A percentile compares a stretch with the other conserved stretches of the same genome.
Evolutionary conservation across 2,797 vertebrate genomes (phyloP).

Genomic region (Chiroxiphia lanceolata): DNA sequence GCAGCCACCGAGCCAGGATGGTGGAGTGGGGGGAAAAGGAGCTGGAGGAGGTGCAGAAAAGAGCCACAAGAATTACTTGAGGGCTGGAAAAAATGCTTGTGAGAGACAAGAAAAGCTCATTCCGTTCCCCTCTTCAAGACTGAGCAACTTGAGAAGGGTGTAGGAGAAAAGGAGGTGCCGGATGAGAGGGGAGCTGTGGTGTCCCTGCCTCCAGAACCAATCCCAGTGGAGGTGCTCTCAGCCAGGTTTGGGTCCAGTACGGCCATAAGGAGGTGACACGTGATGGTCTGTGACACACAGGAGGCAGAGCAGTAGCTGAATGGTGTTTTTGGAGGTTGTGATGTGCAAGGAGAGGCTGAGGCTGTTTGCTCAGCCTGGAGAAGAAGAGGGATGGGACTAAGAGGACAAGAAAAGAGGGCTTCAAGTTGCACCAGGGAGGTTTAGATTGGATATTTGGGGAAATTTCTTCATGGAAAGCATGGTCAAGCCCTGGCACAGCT

Average conservation of each 20-base stretch:
- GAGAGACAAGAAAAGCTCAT: neutral
- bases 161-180: neutral
- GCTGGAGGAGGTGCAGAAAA: neutral
- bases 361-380: neutral
- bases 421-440: neutral
- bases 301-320: neutral
- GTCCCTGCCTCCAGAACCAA: neutral
- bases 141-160: neutral
- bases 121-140: neutral
- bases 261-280: accelerated
- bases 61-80: neutral
- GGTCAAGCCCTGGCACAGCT: neutral
- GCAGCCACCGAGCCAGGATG: neutral
- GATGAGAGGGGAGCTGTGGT: neutral
- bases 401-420: neutral
- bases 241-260: neutral
- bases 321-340: neutral
- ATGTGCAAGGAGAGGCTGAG: neutral
- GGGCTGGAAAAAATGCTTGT: neutral
- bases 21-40: neutral
- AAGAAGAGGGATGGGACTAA: neutral
- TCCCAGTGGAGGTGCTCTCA: neutral
- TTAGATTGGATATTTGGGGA: neutral
- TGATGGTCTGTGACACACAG: neutral
- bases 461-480: neutral